Base-by-base conservation (phyloP, 1,140 invertebrate genomes). In the Proctacanthus coquilletti region DNA sequence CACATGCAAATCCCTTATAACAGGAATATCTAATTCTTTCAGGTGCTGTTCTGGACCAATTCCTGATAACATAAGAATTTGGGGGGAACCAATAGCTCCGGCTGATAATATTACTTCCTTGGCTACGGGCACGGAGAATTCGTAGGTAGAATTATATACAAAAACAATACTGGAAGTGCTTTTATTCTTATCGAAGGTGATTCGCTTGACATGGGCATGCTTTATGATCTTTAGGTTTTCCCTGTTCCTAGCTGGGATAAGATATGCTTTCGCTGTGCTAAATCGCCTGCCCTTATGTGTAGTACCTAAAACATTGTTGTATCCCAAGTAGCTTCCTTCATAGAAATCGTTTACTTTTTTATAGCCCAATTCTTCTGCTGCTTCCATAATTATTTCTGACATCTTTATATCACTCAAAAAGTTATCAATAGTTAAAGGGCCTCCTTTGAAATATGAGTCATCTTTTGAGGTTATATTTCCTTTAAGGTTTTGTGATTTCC, bases 81-180 rank as follows among this genome's bases (percentile, higher is more conserved):
- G 65, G 4, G 70, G 68, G 0, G 68, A 62, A 10, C 61, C 64
- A 19, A 73, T 64, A 14, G 68, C 54, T 14, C 70, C 70, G 4
- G 64, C 67, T 3, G 69, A 65, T 39, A 72, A 34, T 4, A 72
- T 59, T 0, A 72, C 56, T 40, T 62, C 58, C 45, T 56, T 62
- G 20, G 25, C 50, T 20, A 45, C 48, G 3, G 31, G 35, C 18
- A 50, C 56, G 5, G 46, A 49, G 25, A 52, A 52, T 25, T 66
- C 19, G 73, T 63, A 4, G 3, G 37, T 36, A 3, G 75, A 76
- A 33, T 78, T 68, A 45, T 73, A 68, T 3, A 81, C 68, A 50
- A 83, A 84, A 47, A 84, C 77, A 0, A 87, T 77, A 0, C 82
- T 83, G 41, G 75, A 77, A 0, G 81, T 78, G 38, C 70, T 60